Conservation (phyloP, 2,113 vertebrate species). For the Callopanchax toddi region DNA sequence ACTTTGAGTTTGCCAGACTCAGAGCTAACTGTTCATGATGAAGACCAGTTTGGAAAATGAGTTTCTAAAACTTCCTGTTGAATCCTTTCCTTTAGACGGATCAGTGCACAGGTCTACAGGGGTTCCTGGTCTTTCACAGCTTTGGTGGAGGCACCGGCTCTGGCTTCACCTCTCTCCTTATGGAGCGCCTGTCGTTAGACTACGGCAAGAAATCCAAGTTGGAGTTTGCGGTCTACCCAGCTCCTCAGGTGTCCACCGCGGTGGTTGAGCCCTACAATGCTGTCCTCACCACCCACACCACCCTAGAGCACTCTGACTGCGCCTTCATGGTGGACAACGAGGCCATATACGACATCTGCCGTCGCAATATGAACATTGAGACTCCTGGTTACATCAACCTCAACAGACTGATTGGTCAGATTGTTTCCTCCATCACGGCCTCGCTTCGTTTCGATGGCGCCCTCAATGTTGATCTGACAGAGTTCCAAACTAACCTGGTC, state of each 20-base stretch:
- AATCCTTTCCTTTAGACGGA: conserved; percentile 76
- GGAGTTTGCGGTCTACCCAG: conserved; percentile 88
- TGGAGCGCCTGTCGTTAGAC: conserved; percentile 87
- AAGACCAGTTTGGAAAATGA: no score
- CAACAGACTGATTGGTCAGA: conserved; percentile 87
- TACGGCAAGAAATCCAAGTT: conserved; percentile 90
- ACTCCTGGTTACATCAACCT: conserved; percentile 86
- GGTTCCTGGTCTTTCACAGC: conserved; percentile 90
- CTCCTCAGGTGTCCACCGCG: conserved; percentile 84
- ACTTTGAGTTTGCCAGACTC: no score
- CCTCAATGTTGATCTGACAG: conserved; percentile 87
- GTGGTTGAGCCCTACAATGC: conserved; percentile 91
- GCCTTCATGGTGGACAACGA: conserved; percentile 93
- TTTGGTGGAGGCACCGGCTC: conserved; percentile 89
- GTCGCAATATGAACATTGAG: conserved; percentile 85
- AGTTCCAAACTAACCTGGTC: conserved; percentile 90
- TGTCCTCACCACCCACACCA: conserved; percentile 90
- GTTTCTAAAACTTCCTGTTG: neutral
- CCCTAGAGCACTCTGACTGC: conserved; percentile 87
- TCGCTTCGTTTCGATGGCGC: conserved; percentile 87
- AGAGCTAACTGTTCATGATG: no score
- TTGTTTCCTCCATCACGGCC: conserved; percentile 88
- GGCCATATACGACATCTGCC: conserved; percentile 90
- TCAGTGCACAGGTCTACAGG: conserved; percentile 87
- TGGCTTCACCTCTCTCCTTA: conserved; percentile 88